A percentile compares a stretch with the other conserved stretches of the same genome.
These are phyloP conservation scores for Steinernema khuongi DNA, from an alignment of 1,140 invertebrate genomes.

Conservation along the genomic window DNA sequence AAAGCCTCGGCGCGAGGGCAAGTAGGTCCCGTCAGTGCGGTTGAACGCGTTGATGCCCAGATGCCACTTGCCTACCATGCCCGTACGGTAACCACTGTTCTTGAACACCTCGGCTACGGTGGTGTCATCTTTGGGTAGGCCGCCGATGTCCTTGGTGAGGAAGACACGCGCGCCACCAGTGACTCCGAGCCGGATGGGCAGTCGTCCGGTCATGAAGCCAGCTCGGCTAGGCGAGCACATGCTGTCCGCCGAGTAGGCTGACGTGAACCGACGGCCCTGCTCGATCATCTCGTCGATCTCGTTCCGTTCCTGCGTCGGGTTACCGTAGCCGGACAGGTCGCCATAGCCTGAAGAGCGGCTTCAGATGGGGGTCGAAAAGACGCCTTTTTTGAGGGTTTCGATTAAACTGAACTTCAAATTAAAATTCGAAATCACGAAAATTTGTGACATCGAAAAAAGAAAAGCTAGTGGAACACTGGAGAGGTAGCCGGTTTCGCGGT, in stretches of 20 bases:
- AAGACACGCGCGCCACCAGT: conserved; percentile 41
- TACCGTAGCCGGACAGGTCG: conserved; percentile 53
- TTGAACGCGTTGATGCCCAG: conserved; percentile 56
- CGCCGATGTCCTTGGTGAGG: conserved; percentile 39
- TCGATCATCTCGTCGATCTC: conserved; percentile 45
- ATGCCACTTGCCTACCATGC: conserved; percentile 51
- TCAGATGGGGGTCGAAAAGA: too few species aligned
- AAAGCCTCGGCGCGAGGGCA: conserved; percentile 47
- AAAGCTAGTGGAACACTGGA: too few species aligned
- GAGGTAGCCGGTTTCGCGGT: too few species aligned
- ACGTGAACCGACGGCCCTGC: conserved; percentile 55
- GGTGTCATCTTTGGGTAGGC: conserved; percentile 41
- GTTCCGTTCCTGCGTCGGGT: conserved; percentile 56
- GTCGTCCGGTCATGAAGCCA: conserved; percentile 55
- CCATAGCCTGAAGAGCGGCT: conserved; percentile 47
- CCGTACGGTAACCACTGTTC: conserved; percentile 37
- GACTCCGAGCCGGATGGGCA: conserved; percentile 40
- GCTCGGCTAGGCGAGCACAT: conserved; percentile 56
- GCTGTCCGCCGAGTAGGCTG: conserved; percentile 55
- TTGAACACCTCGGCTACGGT: conserved; percentile 45
- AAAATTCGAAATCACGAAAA: too few species aligned
- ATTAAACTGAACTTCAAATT: too few species aligned
- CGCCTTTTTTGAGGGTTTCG: too few species aligned
- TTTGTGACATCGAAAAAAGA: too few species aligned
- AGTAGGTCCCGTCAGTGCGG: conserved; percentile 45